Evolutionary conservation across 2,888 invertebrate genomes (phyloP), one percentile per base, ranked within the genome.

Genomic region (Amblyjoppa fuscipennis): DNA sequence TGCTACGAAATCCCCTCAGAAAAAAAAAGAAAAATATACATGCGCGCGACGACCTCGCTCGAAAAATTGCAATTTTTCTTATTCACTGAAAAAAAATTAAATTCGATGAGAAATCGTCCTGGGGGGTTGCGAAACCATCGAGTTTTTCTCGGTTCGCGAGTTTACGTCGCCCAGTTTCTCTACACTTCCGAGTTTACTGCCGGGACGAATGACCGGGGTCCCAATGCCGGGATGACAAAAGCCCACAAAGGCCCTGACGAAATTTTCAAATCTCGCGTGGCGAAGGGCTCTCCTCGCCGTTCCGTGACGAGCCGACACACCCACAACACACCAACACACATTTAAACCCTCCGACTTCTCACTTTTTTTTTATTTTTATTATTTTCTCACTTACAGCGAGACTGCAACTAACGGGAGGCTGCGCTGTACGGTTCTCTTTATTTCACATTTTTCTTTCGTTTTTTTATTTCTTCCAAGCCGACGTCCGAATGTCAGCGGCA

Each of bases 221-320:
- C 83, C 80, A 84, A 82, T 86, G 85, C 64, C 85, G 80, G 51
- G 85, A 86, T 86, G 85, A 83, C 83, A 86, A 86, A 83, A 86
- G 83, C 80, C 51, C 80, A 86, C 83, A 86, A 86, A 86, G 83
- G 77, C 77, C 88, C 88, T 82, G 90, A 87, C 88, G 90, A 90
- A 87, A 89, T 90, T 89, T 90, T 88, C 87, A 88, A 91, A 90
- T 90, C 90, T 90, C 89, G 88, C 90, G 89, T 88, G 90, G 88
- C 87, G 87, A 88, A 88, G 79, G 87, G 86, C 38, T 34, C 38
- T 28, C 77, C 51, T 59, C 68, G 25, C 13, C 71, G 70, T 75
- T 64, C 85, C 79, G 86, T 82, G 76, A 82, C 85, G 76, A 87
- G 71, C 41, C 76, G 64, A 41, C 49, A 56, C 64, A 75, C 75